Conservation (phyloP, 2,797 vertebrate genomes). For the Lagorchestes hirsutus region DNA sequence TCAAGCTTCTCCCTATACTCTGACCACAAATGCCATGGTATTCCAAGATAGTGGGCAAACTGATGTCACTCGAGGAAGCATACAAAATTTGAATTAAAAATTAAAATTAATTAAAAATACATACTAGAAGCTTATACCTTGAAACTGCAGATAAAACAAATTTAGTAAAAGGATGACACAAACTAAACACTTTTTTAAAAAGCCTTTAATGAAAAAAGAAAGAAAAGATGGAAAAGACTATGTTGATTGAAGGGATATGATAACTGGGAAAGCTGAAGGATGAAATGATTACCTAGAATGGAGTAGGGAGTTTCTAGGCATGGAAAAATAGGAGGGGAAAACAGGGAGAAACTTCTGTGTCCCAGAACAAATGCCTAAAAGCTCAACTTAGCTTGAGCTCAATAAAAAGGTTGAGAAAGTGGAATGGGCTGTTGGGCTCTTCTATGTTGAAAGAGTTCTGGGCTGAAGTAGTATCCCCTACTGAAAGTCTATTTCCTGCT, state of each 20-base stretch:
- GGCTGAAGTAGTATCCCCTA: not conserved
- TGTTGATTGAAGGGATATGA: not conserved
- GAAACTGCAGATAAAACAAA: not conserved
- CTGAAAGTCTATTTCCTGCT: not conserved
- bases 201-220: not conserved
- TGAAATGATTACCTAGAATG: not conserved
- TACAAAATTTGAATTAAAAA: not conserved
- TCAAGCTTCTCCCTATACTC: not conserved
- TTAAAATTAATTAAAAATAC: not conserved
- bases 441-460: not conserved
- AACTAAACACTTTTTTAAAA: not conserved
- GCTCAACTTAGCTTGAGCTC: not conserved
- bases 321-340: not conserved
- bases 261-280: not conserved
- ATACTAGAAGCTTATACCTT: not conserved
- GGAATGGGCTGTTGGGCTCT: not conserved
- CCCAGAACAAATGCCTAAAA: not conserved
- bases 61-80: not conserved
- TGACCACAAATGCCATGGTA: not conserved
- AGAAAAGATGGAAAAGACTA: not conserved
- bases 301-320: not conserved
- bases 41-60: not conserved
- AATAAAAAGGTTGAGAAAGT: not conserved
- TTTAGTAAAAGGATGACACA: not conserved
- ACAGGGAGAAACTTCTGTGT: not conserved